These are phyloP conservation scores for Charadrius vociferus DNA, from an alignment of 2,113 vertebrate species.

Conservation along the genomic window DNA sequence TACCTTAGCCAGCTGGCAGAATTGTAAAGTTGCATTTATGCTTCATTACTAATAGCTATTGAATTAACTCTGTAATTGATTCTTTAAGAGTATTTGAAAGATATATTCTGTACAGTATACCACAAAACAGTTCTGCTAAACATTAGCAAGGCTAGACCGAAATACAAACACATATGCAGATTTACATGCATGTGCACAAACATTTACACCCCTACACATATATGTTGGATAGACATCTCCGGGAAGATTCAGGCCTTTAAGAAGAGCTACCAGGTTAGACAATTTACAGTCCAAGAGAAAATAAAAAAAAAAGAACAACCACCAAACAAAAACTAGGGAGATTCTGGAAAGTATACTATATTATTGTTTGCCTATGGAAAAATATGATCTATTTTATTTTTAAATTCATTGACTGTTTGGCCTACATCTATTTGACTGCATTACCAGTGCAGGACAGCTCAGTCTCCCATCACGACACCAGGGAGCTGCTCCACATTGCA, in stretches of 20 bases:
- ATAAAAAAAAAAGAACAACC: background rate
- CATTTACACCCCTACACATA: background rate
- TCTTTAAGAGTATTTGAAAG: background rate
- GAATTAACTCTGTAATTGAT: conserved; percentile 28
- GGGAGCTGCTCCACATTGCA: background rate
- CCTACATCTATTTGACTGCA: background rate
- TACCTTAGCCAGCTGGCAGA: conserved; percentile 64
- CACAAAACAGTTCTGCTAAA: background rate
- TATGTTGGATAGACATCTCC: background rate
- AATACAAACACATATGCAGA: background rate
- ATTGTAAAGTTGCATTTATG: conserved; percentile 28
- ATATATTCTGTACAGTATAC: background rate
- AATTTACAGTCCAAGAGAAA: background rate
- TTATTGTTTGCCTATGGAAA: background rate
- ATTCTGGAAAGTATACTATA: background rate
- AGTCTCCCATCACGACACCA: background rate
- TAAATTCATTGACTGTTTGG: background rate
- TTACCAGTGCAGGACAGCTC: accelerated
- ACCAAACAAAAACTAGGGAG: background rate
- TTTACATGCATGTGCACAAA: background rate
- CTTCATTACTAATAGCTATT: conserved; percentile 38
- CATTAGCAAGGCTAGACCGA: background rate
- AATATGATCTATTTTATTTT: background rate
- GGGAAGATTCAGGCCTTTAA: background rate
- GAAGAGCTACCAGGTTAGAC: background rate